Percentiles rank a stretch among this genome's conserved stretches.
Conservation (phyloP, 2,888 invertebrate species). For the Parapristionchus giblindavisi region DNA sequence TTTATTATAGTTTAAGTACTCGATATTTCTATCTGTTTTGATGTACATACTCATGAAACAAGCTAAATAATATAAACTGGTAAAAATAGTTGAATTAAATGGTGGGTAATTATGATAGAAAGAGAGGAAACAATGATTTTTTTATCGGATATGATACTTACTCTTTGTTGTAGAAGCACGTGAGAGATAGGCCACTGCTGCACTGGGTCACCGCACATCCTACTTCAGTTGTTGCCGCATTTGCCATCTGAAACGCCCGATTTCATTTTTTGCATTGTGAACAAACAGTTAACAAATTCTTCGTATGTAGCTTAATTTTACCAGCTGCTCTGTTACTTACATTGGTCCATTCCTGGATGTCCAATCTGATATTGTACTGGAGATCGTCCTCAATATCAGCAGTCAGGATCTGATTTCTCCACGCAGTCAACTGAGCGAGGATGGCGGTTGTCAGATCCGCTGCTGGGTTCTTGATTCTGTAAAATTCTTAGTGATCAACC, state of each 20-base stretch:
- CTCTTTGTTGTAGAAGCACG: slow-evolving; percentile 34
- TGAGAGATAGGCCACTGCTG: not conserved
- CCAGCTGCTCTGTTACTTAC: not conserved
- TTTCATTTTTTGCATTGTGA: not conserved
- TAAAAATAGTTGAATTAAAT: too few species aligned
- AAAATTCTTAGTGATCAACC: not conserved
- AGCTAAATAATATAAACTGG: too few species aligned
- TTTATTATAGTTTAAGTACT: too few species aligned
- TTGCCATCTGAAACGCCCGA: slow-evolving; percentile 20
- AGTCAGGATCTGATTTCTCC: slow-evolving; percentile 11
- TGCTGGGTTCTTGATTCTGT: slow-evolving; percentile 16
- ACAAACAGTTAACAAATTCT: not conserved
- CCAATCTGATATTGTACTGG: slow-evolving; percentile 13
- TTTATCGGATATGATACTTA: not conserved
- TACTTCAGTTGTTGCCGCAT: slow-evolving; percentile 2
- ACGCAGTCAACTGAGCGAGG: not conserved
- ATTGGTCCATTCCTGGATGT: slow-evolving; percentile 29
- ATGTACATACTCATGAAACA: too few species aligned
- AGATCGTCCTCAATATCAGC: slow-evolving; percentile 19
- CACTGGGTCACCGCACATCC: slow-evolving; percentile 32
- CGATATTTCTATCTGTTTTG: too few species aligned
- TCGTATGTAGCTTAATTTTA: too few species aligned
- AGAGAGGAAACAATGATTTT: not conserved
- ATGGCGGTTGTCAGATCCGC: not conserved
- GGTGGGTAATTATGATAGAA: too few species aligned